Base-by-base conservation (phyloP, 1,140 invertebrate species). In the Chelonus insularis region DNA sequence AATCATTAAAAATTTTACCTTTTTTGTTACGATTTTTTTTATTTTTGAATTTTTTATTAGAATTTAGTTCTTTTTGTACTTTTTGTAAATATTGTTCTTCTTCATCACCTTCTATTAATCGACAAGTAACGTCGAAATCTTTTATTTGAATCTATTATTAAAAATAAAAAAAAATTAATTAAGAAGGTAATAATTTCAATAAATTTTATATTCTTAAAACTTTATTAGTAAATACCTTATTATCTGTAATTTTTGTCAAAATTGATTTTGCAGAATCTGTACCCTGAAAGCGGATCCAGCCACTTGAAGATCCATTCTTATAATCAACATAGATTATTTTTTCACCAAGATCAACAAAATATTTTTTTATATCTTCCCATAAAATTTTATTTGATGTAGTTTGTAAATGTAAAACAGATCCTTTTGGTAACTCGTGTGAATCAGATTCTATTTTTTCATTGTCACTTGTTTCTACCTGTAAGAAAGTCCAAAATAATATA, bases 251-350 rank as follows among this genome's bases (percentile, higher is more conserved):
- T 73, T 91, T 89, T 41, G 88, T 86, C 56, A 87, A 68, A 61
- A 89, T 72, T 57, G 82, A 77, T 58, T 87, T 85, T 1, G 90
- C 92, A 20, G 84, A 73, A 71, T 91, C 85, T 70, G 90, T 89
- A 65, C 87, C 87, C 7, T 84, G 76, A 14, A 93, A 79, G 43
- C 91, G 82, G 8, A 93, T 80, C 73, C 86, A 89, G 7, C 90
- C 91, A 68, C 89, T 84, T 1, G 83, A 78, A 62, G 93, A 85
- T 6, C 91, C 91, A 57, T 84, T 85, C 62, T 85, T 86, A 71
- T 87, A 93, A 68, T 93, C 90, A 60, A 94, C 83, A 75, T 85
- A 94, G 1, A 87, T 88, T 16, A 93, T 84, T 60, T 86, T 84
- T 2, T 80, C 83, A 50, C 85, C 86, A 20, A 86, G 68, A 68